phyloP scores from a whole-genome alignment of 2,113 vertebrate species.

The Stercorarius parasiticus region DNA sequence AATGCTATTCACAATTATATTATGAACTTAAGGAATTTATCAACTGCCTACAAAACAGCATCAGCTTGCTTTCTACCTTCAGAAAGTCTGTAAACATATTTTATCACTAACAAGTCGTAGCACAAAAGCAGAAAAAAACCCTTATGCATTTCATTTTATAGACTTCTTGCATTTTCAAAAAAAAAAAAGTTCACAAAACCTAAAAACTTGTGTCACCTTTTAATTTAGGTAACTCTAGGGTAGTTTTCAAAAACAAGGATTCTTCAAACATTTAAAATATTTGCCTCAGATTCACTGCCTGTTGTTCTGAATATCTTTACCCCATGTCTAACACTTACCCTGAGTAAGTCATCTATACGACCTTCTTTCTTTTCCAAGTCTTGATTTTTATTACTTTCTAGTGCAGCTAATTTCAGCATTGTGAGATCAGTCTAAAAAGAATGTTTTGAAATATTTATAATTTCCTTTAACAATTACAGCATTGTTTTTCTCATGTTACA shows the following conservation, averaged over 20 bases:
- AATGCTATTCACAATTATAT: neutral
- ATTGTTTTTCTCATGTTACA: neutral
- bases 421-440: constrained; percentile 94
- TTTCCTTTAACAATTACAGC: neutral
- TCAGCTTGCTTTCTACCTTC: neutral
- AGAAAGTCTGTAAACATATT: neutral
- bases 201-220: neutral
- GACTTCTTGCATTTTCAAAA: neutral
- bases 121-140: neutral
- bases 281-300: neutral
- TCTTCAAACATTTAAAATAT: neutral
- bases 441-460: constrained; percentile 16
- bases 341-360: constrained; percentile 97
- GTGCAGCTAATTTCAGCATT: constrained; percentile 94
- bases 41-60: neutral
- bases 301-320: constrained; percentile 1
- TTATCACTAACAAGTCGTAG: neutral
- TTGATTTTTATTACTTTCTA: constrained; percentile 99
- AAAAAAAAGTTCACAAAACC: neutral
- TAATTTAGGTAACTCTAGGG: neutral
- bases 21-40: neutral
- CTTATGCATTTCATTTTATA: neutral
- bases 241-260: neutral
- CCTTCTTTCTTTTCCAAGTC: constrained; percentile 99
- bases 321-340: constrained; percentile 82